Evolutionary conservation across 2,888 invertebrate species (phyloP).

Genomic region (Eudasyphora cyanicolor): DNA sequence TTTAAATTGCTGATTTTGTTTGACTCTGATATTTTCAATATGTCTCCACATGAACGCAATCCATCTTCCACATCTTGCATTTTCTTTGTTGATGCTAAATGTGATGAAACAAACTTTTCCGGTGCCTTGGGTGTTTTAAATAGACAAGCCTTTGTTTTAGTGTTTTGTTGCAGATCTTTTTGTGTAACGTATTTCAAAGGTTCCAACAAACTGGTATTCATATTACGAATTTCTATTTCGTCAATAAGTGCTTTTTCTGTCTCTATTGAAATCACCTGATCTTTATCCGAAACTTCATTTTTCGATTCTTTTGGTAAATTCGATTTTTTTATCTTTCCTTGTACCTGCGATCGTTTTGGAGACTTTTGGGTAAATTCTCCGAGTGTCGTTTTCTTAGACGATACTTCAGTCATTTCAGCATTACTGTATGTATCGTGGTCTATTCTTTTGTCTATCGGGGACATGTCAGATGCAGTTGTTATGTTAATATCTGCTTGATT

Average conservation of each 20-base stretch:
- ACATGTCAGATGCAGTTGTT: background rate
- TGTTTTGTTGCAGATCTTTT: background rate
- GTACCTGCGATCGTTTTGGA: background rate
- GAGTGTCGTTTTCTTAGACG: background rate
- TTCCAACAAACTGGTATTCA: slow-evolving; percentile 12
- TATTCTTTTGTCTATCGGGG: background rate
- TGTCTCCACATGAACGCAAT: slow-evolving; percentile 18
- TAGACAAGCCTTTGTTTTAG: background rate
- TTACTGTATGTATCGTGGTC: background rate
- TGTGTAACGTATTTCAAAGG: background rate
- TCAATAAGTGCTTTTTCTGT: slow-evolving; percentile 22
- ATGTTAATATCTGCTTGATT: background rate
- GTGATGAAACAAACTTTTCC: background rate
- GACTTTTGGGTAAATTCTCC: slow-evolving; percentile 21
- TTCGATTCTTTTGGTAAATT: background rate
- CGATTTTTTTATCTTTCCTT: slow-evolving; percentile 15
- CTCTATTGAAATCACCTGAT: background rate
- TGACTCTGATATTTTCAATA: background rate
- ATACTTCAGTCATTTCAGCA: background rate
- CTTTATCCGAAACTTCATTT: background rate
- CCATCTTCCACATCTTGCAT: slow-evolving; percentile 6
- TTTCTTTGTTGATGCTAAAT: slow-evolving; percentile 12
- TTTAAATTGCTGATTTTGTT: background rate
- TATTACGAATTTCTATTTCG: slow-evolving; percentile 9
- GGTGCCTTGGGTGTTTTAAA: slow-evolving; percentile 44